Base-by-base conservation (phyloP, 2,113 vertebrate genomes). In the Litocranius walleri region DNA sequence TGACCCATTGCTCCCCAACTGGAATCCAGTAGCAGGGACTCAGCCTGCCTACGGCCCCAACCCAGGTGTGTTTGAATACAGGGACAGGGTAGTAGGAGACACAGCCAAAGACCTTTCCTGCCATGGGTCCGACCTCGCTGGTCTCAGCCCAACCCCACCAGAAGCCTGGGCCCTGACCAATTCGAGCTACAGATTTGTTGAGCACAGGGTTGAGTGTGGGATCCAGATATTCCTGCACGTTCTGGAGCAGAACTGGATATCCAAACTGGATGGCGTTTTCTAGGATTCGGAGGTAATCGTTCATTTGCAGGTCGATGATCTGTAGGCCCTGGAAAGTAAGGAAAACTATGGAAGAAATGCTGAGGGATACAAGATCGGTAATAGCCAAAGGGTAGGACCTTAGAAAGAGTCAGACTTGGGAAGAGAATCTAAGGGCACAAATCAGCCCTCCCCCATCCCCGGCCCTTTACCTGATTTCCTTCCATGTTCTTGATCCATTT, bases 401-500 rank as follows among this genome's bases (percentile, higher is more conserved):
- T 52, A 56, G 67, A 45, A 90, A 64, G 59, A 67, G 30, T 59
- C 25, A 13, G 61, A 30, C 23, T 57, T 61, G 71, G 62, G 83
- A 43, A 88, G 80, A 40, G 54, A 54, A 36, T 74, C 83, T 80
- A 15, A 59, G 11, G 56, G 11, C 29, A 19, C n/a, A 6, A 40
- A 36, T 54, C 82, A 88, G 85, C 6, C 17, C 19, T 74, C 67
- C 21, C 19, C 36, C 9, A 74, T 5, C 19, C 56, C 36, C 59
- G 80, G 50, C 29, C 43, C 48, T 62, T 96, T 97, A 99, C 99
- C 95, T 98, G 98, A 40, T 97, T 98, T 13, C 91, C 97, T 91
- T 99, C 99, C 99, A 99, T 99, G 97, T 99, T 99, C 98, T 99
- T 99, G 98, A 99, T 99, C 99, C 99, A 99, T 90, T 99, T 99